Base-by-base conservation (phyloP, 1,140 invertebrate genomes). In the Meloidogyne floridensis region DNA sequence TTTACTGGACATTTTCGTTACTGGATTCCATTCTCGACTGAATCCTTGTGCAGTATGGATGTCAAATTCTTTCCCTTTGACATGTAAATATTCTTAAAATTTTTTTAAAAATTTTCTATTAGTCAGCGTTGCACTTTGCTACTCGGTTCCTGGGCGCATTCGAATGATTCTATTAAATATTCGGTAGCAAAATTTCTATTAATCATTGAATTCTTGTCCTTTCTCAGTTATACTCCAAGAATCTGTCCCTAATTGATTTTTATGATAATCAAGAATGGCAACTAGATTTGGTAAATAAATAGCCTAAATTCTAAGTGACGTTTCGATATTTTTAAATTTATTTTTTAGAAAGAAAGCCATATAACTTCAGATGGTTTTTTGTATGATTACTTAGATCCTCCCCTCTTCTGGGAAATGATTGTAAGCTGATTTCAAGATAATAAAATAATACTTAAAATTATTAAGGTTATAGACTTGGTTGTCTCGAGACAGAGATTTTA, bases 191-290 rank as follows among this genome's bases (percentile, higher is more conserved):
- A 47, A 0, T 47, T 47, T 47, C 4, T 6, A 6, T 6, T 6
- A 47, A 47, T 47, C 0, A 6, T 47, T 5, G 3, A 47, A 47
- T 47, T 47, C 7, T 47, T 47, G 70, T 6, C 32, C 8, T 20
- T 18, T 71, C 15, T 54, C 32, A 74, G 72, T 75, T 89, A 11
- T 89, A 89, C 74, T 84, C 87, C 3, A 87, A 89, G 47, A 90
- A 88, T 70, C 78, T 89, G 11, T 89, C 86, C 4, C 59, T 90
- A 15, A 90, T 89, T 53, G 88, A 89, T 77, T 89, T 90, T 59
- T 89, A 89, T 69, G 89, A 89, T 80, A 90, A 90, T 82, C 88
- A 89, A 72, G 88, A 90, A 85, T 89, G 89, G 88, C 85, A 90
- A 75, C 71, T 89, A 32, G 87, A 90, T 84, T 72, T 87, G 81